A percentile compares a stretch with the other conserved stretches of the same genome.
Conservation (phyloP, 2,113 vertebrate species). For the Varanus salvator region DNA sequence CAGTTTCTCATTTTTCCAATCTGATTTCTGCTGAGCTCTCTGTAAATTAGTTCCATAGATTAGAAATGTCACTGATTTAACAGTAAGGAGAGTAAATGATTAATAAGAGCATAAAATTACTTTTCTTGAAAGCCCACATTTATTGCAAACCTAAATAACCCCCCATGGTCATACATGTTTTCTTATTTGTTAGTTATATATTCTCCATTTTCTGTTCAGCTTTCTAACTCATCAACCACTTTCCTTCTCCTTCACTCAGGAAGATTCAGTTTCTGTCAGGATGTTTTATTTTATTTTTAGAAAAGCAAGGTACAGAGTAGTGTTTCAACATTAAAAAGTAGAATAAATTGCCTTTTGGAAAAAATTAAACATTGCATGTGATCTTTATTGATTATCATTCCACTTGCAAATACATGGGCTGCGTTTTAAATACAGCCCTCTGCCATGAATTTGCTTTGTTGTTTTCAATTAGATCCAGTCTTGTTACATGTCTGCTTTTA, state of each 20-base stretch:
- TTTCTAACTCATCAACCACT: background rate
- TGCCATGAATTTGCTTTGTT: slow-evolving; percentile 3
- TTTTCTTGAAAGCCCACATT: slow-evolving; percentile 16
- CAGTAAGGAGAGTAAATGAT: slow-evolving; percentile 9
- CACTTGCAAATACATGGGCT: background rate
- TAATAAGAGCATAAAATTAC: slow-evolving; percentile 15
- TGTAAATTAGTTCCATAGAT: slow-evolving; percentile 8
- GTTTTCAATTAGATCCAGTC: slow-evolving; percentile 5
- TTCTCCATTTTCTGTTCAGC: background rate
- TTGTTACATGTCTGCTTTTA: background rate
- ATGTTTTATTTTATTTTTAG: background rate
- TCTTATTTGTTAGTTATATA: too few relatives aligned
- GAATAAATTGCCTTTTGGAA: background rate
- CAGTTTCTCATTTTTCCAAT: background rate
- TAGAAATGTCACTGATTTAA: slow-evolving; percentile 1
- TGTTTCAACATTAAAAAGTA: background rate
- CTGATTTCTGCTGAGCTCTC: background rate
- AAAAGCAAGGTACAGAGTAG: background rate
- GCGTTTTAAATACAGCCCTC: background rate
- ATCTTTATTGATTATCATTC: slow-evolving; percentile 16
- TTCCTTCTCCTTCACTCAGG: background rate
- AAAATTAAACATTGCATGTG: slow-evolving; percentile 7
- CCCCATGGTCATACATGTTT: background rate
- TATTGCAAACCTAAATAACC: slow-evolving; percentile 20
- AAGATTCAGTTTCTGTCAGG: background rate